Evolutionary conservation across 2,888 invertebrate genomes (phyloP).

Genomic region (Eilema sororculum): DNA sequence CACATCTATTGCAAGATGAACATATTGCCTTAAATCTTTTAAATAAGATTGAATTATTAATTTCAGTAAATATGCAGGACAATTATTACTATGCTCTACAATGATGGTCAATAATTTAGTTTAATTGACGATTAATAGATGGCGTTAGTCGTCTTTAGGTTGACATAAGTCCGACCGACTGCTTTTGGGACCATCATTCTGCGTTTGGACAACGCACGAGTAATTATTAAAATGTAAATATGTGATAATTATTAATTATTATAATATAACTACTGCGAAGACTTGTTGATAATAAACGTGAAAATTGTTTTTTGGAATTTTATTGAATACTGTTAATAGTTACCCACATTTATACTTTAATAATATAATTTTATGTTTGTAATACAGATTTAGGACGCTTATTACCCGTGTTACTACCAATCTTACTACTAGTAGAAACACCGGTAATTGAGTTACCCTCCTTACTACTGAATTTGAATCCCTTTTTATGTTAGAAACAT

Average conservation of each 20-base stretch:
- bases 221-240: slow-evolving; percentile 45
- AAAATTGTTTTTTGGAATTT: slow-evolving; percentile 6
- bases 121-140: neutral
- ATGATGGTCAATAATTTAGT: neutral
- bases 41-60: neutral
- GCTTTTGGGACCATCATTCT: slow-evolving; percentile 28
- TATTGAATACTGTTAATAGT: slow-evolving; percentile 7
- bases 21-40: neutral
- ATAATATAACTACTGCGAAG: slow-evolving; percentile 34
- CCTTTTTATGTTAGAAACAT: too few species aligned
- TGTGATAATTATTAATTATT: slow-evolving; percentile 49
- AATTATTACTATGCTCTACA: neutral
- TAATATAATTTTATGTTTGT: too few species aligned
- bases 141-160: neutral
- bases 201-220: slow-evolving; percentile 35
- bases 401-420: too few species aligned
- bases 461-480: too few species aligned
- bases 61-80: neutral
- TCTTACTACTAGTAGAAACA: too few species aligned
- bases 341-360: slow-evolving; percentile 2
- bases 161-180: slow-evolving; percentile 23
- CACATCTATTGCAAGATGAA: too few species aligned
- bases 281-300: slow-evolving; percentile 31
- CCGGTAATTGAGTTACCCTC: too few species aligned
- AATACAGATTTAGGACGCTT: too few species aligned